Base-by-base conservation (phyloP, 1,140 invertebrate species). In the Brachionus plicatilis region DNA sequence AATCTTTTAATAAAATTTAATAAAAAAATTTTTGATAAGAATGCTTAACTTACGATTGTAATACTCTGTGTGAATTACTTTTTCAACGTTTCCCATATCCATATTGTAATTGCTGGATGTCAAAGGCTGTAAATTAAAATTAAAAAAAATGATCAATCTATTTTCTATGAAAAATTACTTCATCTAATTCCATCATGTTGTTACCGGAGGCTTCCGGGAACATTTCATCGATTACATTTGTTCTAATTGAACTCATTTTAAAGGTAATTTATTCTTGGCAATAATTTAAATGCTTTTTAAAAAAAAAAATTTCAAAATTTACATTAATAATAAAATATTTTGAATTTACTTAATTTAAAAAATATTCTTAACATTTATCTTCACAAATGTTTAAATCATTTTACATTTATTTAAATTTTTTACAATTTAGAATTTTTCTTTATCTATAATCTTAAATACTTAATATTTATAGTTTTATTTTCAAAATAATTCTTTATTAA, bases 131-230 rank as follows among this genome's bases (percentile, higher is more conserved):
- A 7, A 72, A 43, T 20, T 41, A 43, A 43, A 41, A 72, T 37
- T 50, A 29, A 75, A 75, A n/a, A 76, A 53, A 76, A 50, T 45
- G 37, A 6, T 8, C 5, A 45, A 17, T 43, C 7, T 24, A 43
- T 45, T 45, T 41, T 41, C n/a, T 14, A n/a, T 9, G 5, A 7
- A 47, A 45, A 47, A 1, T 47, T 29, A 82, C 79, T 65, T 82
- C 79, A 29, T 82, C 79, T n/a, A 82, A 14, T 20, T 82, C 79
- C 79, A 82, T 82, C 79, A 82, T 65, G 14, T 65, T 68, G 20
- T 41, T 82, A 9, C 79, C 65, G 14, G 53, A 65, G 4, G 50
- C 79, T 14, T 82, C 79, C 7, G 79, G 79, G 45, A 82, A 82
- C 79, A 82, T 82, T 65, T 82, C 79, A 27, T 82, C 79, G 6